Base-by-base conservation (phyloP, 2,113 vertebrate species). In the Xenus cinereus region DNA sequence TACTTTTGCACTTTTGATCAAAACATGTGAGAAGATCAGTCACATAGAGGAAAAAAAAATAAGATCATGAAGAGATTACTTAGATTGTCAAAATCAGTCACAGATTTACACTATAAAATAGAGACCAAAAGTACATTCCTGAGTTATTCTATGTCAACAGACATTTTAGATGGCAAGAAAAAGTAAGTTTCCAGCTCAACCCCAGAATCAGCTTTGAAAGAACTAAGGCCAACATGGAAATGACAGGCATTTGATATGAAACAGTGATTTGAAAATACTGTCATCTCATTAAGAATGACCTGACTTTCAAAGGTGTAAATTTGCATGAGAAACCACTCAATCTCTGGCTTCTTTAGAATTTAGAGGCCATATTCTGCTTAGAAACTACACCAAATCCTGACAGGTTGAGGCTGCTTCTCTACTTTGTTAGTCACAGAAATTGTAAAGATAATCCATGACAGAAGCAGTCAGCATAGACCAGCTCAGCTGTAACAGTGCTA, bases 31-130 rank as follows among this genome's bases (percentile, higher is more conserved):
- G 90, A 64, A 48, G 50, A 88, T 91, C 71, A 71, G 75, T 39
- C 68, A 91, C 71, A 84, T 83, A 77, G 93, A 90, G 13, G 12
- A 18, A 88, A 93, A 91, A 91, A 95, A 84, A 8, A 16, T 57
- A 50, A 69, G 64, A 90, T 90, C 59, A 67, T 88, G 84, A 91
- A 88, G 57, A 54, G 14, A 93, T 89, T 92, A 73, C 66, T 84
- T 90, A 81, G 46, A 87, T 84, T 90, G 72, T 87, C 53, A 62
- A 97, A 90, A 85, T 81, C 69, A 95, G 87, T 59, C 59, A 81
- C 62, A 92, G 69, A 63, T 95, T 87, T 91, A 80, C 41, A 75
- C 37, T 54, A 48, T 72, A 92, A 96, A 93, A 73, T n/a, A 63
- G 87, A 96, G 35, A 33, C 33, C 74, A 81, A 87, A 89, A 90